Evolutionary conservation across 1,140 invertebrate species (phyloP).

Genomic region (Sminthurides bifidus): DNA sequence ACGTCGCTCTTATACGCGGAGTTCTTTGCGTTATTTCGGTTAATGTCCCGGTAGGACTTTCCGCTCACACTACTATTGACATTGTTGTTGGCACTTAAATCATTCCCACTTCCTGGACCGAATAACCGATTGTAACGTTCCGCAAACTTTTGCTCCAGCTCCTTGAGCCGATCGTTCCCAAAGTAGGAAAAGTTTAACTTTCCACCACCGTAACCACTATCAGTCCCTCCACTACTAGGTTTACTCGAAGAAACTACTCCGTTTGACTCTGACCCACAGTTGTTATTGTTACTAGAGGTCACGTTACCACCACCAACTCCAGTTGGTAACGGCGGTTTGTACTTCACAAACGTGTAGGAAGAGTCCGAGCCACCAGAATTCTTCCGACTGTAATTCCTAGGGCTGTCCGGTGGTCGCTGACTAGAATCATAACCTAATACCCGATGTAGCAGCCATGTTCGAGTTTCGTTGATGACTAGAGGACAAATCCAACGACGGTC

Average conservation of each 20-base stretch:
- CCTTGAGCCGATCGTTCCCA: constrained; percentile 31
- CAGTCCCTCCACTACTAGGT: not conserved
- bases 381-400: constrained; percentile 12
- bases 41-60: not conserved
- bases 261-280: not conserved
- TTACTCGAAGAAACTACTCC: not conserved
- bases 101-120: constrained; percentile 17
- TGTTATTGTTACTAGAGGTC: not conserved
- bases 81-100: not conserved
- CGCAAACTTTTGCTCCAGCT: constrained; percentile 29
- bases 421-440: constrained; percentile 1
- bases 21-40: not conserved
- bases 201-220: not conserved
- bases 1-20: no score
- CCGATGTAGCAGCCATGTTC: constrained; percentile 6
- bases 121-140: constrained; percentile 29
- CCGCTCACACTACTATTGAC: not conserved
- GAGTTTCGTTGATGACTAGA: not conserved
- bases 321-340: constrained; percentile 29
- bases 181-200: constrained; percentile 25
- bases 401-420: constrained; percentile 13
- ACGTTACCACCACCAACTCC: not conserved
- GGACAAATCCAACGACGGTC: no score
- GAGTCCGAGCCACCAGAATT: constrained; percentile 17
- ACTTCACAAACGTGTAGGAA: constrained; percentile 30